Evolutionary conservation across 2,888 invertebrate genomes (phyloP).

Genomic region (Margaritifera margaritifera): DNA sequence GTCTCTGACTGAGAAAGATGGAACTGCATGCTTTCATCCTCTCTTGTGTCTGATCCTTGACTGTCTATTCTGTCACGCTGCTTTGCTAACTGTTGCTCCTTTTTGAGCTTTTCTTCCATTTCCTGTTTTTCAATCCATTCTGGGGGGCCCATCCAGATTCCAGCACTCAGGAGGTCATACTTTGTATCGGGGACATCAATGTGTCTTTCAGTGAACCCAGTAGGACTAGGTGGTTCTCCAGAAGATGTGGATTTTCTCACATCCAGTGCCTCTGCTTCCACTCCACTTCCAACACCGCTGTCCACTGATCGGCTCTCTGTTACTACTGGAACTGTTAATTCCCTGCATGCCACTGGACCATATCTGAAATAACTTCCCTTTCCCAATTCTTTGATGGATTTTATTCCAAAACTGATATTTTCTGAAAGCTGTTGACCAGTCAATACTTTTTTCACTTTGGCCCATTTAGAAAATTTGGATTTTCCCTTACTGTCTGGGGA

Average conservation of each 20-base stretch:
- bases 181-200: conserved; percentile 40
- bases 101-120: conserved; percentile 39
- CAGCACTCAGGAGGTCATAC: conserved; percentile 28
- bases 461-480: conserved; percentile 85
- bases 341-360: conserved; percentile 35
- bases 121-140: conserved; percentile 63
- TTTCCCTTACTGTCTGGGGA: conserved; percentile 55
- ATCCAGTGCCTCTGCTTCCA: conserved; percentile 50
- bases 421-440: conserved; percentile 71
- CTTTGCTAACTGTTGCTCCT: conserved; percentile 13
- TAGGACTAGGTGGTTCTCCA: conserved; percentile 56
- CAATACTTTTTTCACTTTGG: conserved; percentile 90
- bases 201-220: conserved; percentile 36
- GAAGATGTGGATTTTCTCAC: conserved; percentile 53
- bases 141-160: conserved; percentile 65
- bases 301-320: conserved; percentile 54
- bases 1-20: conserved; percentile 24
- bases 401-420: conserved; percentile 55
- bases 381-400: conserved; percentile 52
- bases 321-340: conserved; percentile 42
- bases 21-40: conserved; percentile 1
- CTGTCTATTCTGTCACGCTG: conserved; percentile 37
- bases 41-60: conserved; percentile 30
- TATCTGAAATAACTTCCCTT: conserved; percentile 40
- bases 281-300: conserved; percentile 54